These are phyloP conservation scores for Myrmecobius fasciatus DNA, from an alignment of 2,113 vertebrate genomes.

Conservation along the genomic window DNA sequence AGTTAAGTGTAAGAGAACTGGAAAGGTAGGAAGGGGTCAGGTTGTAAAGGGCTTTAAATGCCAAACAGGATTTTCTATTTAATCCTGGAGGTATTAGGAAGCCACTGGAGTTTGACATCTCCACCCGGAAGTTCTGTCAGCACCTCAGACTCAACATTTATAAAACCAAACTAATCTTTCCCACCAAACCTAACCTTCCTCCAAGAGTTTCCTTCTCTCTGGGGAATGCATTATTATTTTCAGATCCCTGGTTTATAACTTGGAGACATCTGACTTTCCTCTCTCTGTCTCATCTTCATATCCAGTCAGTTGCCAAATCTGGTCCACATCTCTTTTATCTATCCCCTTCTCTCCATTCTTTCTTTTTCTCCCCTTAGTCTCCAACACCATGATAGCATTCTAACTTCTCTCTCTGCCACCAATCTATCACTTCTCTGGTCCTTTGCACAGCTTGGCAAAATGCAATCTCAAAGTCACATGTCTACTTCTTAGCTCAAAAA, in stretches of 20 bases:
- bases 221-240: not conserved
- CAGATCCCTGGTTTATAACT: not conserved
- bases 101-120: not conserved
- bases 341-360: not conserved
- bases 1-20: not conserved
- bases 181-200: not conserved
- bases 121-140: not conserved
- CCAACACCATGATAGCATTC: not conserved
- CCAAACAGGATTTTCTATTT: not conserved
- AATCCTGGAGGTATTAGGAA: slow-evolving; percentile 6
- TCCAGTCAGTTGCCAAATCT: not conserved
- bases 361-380: not conserved
- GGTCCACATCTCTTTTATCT: not conserved
- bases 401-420: not conserved
- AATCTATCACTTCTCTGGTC: not conserved
- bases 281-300: not conserved
- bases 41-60: not conserved
- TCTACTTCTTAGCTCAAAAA: not conserved
- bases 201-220: not conserved
- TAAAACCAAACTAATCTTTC: not conserved
- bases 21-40: not conserved
- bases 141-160: not conserved
- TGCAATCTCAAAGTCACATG: not conserved
- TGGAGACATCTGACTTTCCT: not conserved
- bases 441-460: not conserved